phyloP scores from a whole-genome alignment of 2,113 vertebrate species.

The Centropus unirufus region DNA sequence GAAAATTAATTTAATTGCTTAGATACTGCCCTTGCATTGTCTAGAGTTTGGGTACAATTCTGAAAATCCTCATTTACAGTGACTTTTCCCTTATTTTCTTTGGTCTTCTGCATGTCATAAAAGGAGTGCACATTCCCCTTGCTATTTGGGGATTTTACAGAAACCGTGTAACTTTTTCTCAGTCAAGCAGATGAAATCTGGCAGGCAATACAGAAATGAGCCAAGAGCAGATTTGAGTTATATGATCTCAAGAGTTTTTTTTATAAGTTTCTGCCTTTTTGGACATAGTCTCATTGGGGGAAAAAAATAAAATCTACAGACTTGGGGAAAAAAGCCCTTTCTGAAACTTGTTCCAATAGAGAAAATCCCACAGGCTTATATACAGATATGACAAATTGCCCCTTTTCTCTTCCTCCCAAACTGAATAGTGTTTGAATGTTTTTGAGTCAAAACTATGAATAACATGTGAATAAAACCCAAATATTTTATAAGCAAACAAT shows the following conservation, averaged over 20 bases:
- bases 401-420: neutral
- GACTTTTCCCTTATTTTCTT: neutral
- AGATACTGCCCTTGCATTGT: neutral
- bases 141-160: neutral
- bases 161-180: neutral
- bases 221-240: neutral
- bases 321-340: neutral
- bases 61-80: neutral
- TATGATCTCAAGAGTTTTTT: neutral
- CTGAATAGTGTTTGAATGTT: neutral
- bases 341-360: neutral
- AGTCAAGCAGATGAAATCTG: neutral
- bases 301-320: neutral
- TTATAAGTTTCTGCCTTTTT: neutral
- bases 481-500: slow-evolving; percentile 19
- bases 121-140: neutral
- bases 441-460: neutral
- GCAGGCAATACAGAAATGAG: neutral
- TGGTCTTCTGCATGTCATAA: neutral
- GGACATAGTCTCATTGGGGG: neutral
- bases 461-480: neutral
- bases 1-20: slow-evolving; percentile 50
- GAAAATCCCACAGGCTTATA: neutral
- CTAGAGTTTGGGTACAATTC: neutral
- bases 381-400: neutral